Conservation (phyloP, 2,888 invertebrate genomes). For the Lithophane semibrunnea region DNA sequence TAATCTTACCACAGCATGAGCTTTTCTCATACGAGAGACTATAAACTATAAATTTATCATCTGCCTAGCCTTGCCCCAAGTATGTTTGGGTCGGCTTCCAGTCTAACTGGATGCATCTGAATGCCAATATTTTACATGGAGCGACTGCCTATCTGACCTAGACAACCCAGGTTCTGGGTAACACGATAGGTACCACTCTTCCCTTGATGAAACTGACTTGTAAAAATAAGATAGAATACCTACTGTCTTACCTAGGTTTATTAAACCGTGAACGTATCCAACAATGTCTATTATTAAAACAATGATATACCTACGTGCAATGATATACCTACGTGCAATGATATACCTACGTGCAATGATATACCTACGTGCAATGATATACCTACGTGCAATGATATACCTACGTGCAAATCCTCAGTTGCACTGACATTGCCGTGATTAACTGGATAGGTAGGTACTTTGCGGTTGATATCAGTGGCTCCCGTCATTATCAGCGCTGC, state of each 20-base stretch:
- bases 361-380: too few species aligned
- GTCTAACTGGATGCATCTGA: background rate
- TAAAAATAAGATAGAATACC: too few species aligned
- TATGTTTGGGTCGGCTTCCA: background rate
- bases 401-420: constrained; percentile 15
- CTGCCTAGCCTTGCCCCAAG: background rate
- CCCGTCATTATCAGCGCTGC: constrained; percentile 27
- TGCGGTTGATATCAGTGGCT: constrained; percentile 31
- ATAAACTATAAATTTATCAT: background rate
- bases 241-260: too few species aligned
- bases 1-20: background rate
- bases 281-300: background rate
- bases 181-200: too few species aligned
- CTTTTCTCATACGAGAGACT: background rate
- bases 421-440: background rate
- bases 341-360: too few species aligned
- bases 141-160: background rate
- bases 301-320: constrained; percentile 16
- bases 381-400: too few species aligned
- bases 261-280: background rate
- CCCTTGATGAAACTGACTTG: too few species aligned
- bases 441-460: constrained; percentile 12
- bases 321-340: too few species aligned
- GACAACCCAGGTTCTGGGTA: background rate
- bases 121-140: background rate